phyloP scores from a whole-genome alignment of 2,113 vertebrate genomes.

The Addax nasomaculatus region DNA sequence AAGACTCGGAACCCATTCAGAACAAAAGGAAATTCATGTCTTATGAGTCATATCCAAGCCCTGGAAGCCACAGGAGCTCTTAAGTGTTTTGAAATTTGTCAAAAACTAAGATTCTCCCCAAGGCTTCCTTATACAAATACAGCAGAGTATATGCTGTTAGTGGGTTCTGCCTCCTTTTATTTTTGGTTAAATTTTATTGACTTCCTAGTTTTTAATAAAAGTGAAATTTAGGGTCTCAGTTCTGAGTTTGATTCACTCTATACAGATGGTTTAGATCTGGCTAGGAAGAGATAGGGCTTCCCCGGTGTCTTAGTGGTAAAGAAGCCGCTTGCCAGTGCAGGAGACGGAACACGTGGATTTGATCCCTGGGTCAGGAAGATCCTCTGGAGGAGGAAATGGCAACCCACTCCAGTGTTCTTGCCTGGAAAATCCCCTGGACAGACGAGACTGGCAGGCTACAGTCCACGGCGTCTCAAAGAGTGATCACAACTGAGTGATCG shows the following conservation, averaged over 20 bases:
- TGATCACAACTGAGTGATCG: fast-evolving
- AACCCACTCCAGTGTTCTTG: background rate
- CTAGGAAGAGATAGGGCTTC: constrained; percentile 8
- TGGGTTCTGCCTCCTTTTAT: no score
- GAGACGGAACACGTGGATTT: fast-evolving
- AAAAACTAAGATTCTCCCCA: background rate
- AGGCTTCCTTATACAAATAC: background rate
- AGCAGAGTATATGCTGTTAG: fast-evolving
- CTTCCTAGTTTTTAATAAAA: constrained; percentile 28
- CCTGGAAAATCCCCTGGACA: background rate
- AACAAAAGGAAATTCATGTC: background rate
- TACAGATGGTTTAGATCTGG: constrained; percentile 25
- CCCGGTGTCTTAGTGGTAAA: background rate
- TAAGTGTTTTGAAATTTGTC: background rate
- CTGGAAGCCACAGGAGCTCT: background rate
- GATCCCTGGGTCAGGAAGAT: background rate
- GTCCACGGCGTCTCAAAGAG: background rate
- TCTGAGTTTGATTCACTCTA: background rate
- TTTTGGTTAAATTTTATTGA: constrained; percentile 42
- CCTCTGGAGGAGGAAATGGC: background rate
- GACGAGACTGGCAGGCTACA: background rate
- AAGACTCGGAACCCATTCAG: background rate
- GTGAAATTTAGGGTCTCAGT: constrained; percentile 33
- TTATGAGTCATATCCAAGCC: fast-evolving
- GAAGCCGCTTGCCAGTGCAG: background rate